These are phyloP conservation scores for Galeruca laticollis DNA, from an alignment of 2,888 invertebrate species.

Conservation along the genomic window DNA sequence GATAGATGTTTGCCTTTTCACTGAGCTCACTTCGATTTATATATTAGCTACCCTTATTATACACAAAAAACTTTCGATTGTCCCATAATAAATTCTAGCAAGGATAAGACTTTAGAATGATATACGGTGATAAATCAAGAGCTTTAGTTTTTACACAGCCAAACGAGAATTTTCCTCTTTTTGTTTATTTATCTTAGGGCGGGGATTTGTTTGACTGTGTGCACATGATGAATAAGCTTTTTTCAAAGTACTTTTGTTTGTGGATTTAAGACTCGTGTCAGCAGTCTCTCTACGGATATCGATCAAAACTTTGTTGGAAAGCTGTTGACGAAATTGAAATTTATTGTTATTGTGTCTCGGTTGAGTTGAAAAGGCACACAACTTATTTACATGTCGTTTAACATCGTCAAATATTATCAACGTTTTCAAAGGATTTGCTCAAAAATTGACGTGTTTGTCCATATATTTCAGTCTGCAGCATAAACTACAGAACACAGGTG, in stretches of 20 bases:
- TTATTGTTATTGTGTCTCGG: neutral
- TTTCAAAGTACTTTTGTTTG: constrained; percentile 29
- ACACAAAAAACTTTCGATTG: constrained; percentile 35
- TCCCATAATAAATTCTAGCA: constrained; percentile 30
- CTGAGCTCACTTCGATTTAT: constrained; percentile 2
- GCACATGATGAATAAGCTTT: constrained; percentile 38
- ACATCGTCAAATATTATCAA: too few species aligned
- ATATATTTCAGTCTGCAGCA: too few species aligned
- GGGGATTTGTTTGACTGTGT: constrained; percentile 38
- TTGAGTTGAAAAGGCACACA: neutral
- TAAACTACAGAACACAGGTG: too few species aligned
- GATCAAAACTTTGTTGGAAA: constrained; percentile 7
- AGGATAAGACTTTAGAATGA: constrained; percentile 22
- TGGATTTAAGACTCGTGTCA: constrained; percentile 13
- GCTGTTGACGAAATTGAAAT: neutral
- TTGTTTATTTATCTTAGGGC: constrained; percentile 36
- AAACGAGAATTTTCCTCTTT: constrained; percentile 28
- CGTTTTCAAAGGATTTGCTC: too few species aligned
- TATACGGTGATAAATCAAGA: constrained; percentile 40
- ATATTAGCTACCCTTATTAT: neutral
- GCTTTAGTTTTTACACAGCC: constrained; percentile 37
- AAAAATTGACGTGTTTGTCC: too few species aligned
- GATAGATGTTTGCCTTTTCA: neutral
- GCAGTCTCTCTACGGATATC: constrained; percentile 11
- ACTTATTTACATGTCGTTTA: neutral